Conservation (phyloP, 1,140 invertebrate genomes). For the Charaxes varanes region DNA sequence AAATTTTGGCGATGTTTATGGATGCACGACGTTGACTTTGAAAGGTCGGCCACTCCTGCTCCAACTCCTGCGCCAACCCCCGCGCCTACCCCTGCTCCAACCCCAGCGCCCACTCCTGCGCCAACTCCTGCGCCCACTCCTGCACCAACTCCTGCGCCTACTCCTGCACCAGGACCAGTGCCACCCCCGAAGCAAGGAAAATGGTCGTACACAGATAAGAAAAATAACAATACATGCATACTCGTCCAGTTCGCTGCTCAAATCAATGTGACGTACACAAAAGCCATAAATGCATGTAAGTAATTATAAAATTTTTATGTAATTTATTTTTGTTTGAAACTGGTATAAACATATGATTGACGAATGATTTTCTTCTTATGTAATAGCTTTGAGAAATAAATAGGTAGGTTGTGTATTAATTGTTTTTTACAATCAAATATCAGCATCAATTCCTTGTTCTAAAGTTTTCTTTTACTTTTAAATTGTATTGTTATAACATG, state of each 20-base stretch:
- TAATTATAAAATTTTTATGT: slow-evolving; percentile 9
- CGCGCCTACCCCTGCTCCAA: slow-evolving; percentile 30
- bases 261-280: slow-evolving; percentile 76
- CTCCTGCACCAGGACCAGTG: slow-evolving; percentile 38
- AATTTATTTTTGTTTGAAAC: background rate
- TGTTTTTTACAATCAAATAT: too few species aligned
- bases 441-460: too few species aligned
- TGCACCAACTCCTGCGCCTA: slow-evolving; percentile 44
- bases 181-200: slow-evolving; percentile 64
- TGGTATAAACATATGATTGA: too few species aligned
- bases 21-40: too few species aligned
- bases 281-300: slow-evolving; percentile 47
- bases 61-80: slow-evolving; percentile 35
- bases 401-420: too few species aligned
- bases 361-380: too few species aligned
- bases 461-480: too few species aligned
- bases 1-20: too few species aligned
- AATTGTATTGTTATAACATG: too few species aligned
- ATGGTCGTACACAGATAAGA: slow-evolving; percentile 68
- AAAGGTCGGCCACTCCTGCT: too few species aligned
- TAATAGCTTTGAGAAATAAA: too few species aligned
- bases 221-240: slow-evolving; percentile 75
- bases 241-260: slow-evolving; percentile 77
- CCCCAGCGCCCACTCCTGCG: slow-evolving; percentile 29
- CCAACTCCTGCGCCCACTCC: slow-evolving; percentile 35